phyloP scores from a whole-genome alignment of 2,888 invertebrate genomes.

The Sceliomorpha sp. region DNA sequence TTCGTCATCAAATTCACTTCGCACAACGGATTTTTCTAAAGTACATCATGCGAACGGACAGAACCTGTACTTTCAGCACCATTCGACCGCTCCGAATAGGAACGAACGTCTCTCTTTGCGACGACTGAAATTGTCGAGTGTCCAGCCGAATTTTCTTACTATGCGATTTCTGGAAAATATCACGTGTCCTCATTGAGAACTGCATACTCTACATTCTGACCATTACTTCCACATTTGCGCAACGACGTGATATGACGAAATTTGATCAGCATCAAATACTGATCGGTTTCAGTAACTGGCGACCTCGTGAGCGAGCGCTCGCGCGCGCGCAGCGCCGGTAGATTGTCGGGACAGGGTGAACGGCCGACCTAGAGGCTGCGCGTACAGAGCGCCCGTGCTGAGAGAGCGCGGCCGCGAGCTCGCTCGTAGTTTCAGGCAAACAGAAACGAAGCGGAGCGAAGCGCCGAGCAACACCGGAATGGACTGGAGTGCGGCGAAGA shows the following conservation, averaged over 20 bases:
- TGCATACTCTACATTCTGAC: no score
- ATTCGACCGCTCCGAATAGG: no score
- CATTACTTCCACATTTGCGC: no score
- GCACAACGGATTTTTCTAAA: no score
- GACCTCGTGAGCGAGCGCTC: constrained; percentile 58
- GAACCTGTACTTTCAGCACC: no score
- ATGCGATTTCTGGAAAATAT: no score
- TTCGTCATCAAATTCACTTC: constrained; percentile 6
- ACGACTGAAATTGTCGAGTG: no score
- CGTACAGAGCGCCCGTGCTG: constrained; percentile 63
- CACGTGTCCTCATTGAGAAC: no score
- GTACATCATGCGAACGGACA: no score
- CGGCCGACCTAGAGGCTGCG: constrained; percentile 79
- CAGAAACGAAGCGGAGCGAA: constrained; percentile 61
- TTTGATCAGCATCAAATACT: constrained; percentile 62
- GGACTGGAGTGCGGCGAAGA: constrained; percentile 60
- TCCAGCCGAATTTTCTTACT: not conserved
- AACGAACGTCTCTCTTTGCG: no score
- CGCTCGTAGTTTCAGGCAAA: constrained; percentile 58
- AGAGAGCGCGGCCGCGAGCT: constrained; percentile 57
- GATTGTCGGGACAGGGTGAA: constrained; percentile 77
- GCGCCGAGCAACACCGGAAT: constrained; percentile 52
- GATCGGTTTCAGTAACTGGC: constrained; percentile 65
- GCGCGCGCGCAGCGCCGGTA: constrained; percentile 61
- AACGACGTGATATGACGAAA: constrained; percentile 52